phyloP scores from a whole-genome alignment of 2,888 invertebrate genomes.

The Lapara coniferarum region DNA sequence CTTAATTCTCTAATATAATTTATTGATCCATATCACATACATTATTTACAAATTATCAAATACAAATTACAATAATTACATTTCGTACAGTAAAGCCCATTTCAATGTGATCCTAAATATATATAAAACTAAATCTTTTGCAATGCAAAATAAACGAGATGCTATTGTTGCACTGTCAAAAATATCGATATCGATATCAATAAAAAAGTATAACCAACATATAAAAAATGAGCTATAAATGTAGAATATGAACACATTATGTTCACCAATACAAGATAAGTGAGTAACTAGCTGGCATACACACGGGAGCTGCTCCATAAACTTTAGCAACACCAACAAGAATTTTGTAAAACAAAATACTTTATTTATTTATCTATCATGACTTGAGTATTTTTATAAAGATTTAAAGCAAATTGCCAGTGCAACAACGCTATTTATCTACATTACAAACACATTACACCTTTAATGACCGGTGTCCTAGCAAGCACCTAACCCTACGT shows the following conservation, averaged over 20 bases:
- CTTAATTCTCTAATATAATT: constrained; percentile 52
- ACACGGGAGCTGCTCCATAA: no score
- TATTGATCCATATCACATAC: constrained; percentile 73
- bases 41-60: constrained; percentile 77
- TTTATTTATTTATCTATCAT: no score
- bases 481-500: constrained; percentile 2
- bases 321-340: no score
- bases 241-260: no score
- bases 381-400: not conserved
- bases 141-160: constrained; percentile 20
- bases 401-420: not conserved
- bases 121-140: constrained; percentile 42
- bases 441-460: constrained; percentile 10
- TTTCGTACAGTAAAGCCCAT: constrained; percentile 40
- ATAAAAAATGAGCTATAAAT: no score
- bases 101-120: constrained; percentile 29
- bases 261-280: no score
- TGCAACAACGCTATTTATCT: constrained; percentile 4
- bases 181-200: not conserved
- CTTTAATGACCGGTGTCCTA: not conserved
- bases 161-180: constrained; percentile 8
- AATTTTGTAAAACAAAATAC: no score
- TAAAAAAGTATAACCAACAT: not conserved
- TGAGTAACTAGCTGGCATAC: no score
- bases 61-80: constrained; percentile 63